phyloP scores from a whole-genome alignment of 2,888 invertebrate species.

The Epinotia ramella region DNA sequence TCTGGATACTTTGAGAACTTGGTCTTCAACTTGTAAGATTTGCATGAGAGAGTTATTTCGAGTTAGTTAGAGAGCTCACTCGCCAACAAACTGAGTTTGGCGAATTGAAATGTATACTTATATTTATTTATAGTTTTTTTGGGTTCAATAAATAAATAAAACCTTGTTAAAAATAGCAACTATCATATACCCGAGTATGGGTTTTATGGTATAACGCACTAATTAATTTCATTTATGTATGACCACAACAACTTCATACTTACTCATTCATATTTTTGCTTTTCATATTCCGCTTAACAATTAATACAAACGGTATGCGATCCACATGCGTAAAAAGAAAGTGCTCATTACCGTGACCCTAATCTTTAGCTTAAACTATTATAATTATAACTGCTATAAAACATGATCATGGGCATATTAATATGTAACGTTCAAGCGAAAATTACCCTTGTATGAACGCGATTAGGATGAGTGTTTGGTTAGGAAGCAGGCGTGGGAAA shows the following conservation, averaged over 20 bases:
- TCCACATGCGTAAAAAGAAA: conserved; percentile 36
- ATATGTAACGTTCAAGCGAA: background rate
- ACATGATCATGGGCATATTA: conserved; percentile 12
- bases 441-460: background rate
- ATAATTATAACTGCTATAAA: conserved; percentile 35
- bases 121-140: too few species aligned
- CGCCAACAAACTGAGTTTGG: too few species aligned
- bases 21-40: too few species aligned
- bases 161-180: too few species aligned
- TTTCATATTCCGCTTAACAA: conserved; percentile 22
- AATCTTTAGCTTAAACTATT: conserved; percentile 37
- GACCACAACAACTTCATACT: background rate
- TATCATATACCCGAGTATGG: too few species aligned
- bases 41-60: too few species aligned
- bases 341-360: conserved; percentile 30
- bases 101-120: too few species aligned
- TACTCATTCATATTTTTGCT: conserved; percentile 10
- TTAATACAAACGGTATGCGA: conserved; percentile 11
- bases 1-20: too few species aligned
- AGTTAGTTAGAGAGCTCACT: too few species aligned
- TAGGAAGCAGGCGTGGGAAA: background rate
- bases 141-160: too few species aligned
- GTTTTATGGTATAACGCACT: too few species aligned
- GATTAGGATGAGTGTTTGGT: background rate
- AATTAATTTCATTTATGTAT: too few species aligned